Evolutionary conservation across 2,113 vertebrate species (phyloP), one percentile per base, ranked within the genome.

Genomic region (Sceloporus tristichus): DNA sequence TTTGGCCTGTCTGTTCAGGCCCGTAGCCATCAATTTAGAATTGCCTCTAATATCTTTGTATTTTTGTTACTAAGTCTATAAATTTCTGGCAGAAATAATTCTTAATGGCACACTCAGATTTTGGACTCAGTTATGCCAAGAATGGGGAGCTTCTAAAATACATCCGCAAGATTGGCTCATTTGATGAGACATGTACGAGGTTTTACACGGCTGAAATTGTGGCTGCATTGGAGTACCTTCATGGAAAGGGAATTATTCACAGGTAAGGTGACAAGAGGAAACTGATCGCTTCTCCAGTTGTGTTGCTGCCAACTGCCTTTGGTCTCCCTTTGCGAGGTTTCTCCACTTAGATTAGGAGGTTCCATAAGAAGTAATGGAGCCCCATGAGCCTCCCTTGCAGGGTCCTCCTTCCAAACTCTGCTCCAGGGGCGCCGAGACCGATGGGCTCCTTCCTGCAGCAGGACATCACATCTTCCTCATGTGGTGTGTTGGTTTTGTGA

Each of bases 121-220:
- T 99, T 97, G 99, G 99, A 88, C 98, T 99, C 92, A 99, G 99
- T 95, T 99, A 99, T 88, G 99, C 99, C 94, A 99, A 99, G 96
- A 99, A 99, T 0, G 99, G 99, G 90, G 99, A 99, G 93, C 97
- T 99, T 54, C 97, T 99, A 83, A 99, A 99, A 95, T 99, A 99
- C 94, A 99, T 99, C 96, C 99, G 99, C 91, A 99, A 99, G 97
- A 99, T 99, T 16, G 98, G 99, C 92, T 99, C 99, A 2, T 99
- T 99, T 88, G 99, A 99, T 95, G 99, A 99, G 97, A 99, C 98
- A 75, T 99, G 99, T 95, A 99, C 99, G 83, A 97, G 99, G 85
- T 99, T 99, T 97, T 99, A 99, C 94, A 98, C 99, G 0, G 98
- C 99, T 76, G 98, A 99, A 98, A 98, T 99, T 90, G 99, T 99